A percentile compares a stretch with the other conserved stretches of the same genome.
phyloP scores from a whole-genome alignment of 1,140 invertebrate species.

The Drosophila insularis region DNA sequence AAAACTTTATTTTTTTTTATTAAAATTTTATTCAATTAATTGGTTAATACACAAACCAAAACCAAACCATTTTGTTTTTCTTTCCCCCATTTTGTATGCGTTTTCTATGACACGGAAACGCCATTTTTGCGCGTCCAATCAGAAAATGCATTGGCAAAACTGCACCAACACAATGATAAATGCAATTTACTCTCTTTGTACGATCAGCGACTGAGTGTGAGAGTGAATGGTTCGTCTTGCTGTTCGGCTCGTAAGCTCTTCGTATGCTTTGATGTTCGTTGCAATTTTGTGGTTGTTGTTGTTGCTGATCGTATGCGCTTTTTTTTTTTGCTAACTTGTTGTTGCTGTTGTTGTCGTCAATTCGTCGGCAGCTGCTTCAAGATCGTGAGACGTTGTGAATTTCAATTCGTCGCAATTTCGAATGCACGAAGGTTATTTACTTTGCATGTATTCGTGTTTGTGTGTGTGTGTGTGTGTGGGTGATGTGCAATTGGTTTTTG shows the following conservation, averaged over 20 bases:
- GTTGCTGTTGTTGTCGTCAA: neutral
- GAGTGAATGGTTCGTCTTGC: slow-evolving; percentile 21
- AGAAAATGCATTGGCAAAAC: slow-evolving; percentile 27
- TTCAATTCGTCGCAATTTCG: slow-evolving; percentile 63
- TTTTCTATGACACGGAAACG: neutral
- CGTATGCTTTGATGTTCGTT: slow-evolving; percentile 23
- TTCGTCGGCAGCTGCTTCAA: slow-evolving; percentile 27
- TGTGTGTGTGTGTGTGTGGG: slow-evolving; percentile 25
- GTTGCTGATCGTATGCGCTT: slow-evolving; percentile 13
- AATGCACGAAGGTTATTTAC: slow-evolving; percentile 42
- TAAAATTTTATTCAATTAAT: too few species aligned
- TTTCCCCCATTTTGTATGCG: too few species aligned
- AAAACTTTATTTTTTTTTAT: too few species aligned
- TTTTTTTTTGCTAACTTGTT: neutral
- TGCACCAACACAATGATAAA: slow-evolving; percentile 5
- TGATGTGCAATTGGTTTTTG: slow-evolving; percentile 27
- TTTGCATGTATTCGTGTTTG: neutral
- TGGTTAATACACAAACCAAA: too few species aligned
- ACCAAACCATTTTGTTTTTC: too few species aligned
- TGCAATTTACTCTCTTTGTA: neutral
- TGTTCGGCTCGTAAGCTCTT: slow-evolving; percentile 23
- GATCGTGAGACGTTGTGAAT: slow-evolving; percentile 62
- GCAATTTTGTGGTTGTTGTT: slow-evolving; percentile 48
- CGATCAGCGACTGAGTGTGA: too few species aligned
- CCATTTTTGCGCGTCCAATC: slow-evolving; percentile 57